Percentiles rank a stretch among this genome's conserved stretches.
These are phyloP conservation scores for Clepsis dumicolana DNA, from an alignment of 2,888 invertebrate species.

Conservation along the genomic window DNA sequence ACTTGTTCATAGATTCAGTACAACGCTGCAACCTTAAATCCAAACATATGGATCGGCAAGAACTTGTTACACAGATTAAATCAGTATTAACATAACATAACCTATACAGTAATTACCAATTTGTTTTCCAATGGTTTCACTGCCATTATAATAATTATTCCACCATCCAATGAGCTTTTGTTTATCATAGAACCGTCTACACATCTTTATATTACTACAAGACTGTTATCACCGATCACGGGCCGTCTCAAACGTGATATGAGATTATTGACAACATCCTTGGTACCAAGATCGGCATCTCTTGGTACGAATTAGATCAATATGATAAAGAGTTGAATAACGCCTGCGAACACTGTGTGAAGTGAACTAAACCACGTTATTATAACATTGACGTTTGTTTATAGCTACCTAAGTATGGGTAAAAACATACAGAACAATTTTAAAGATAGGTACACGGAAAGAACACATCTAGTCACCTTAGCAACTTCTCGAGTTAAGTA, in stretches of 20 bases:
- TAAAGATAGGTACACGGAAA: no score
- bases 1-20: background rate
- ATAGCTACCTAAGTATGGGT: no score
- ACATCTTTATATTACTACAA: background rate
- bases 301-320: conserved; percentile 24
- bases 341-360: background rate
- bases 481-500: no score
- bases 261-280: conserved; percentile 42
- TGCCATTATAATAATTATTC: background rate
- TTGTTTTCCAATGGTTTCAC: background rate
- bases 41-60: background rate
- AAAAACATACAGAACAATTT: no score
- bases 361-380: no score
- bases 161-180: conserved; percentile 1
- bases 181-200: conserved; percentile 12
- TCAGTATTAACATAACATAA: background rate
- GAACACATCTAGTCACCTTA: no score
- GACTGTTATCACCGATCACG: conserved; percentile 12
- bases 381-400: no score
- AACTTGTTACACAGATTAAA: background rate
- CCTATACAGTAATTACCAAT: background rate
- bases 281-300: conserved; percentile 29
- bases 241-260: conserved; percentile 14
- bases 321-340: conserved; percentile 20
- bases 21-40: background rate